Percentiles rank a stretch among this genome's conserved stretches.
Conservation (phyloP, 2,113 vertebrate species). For the Megaceryle maxima region DNA sequence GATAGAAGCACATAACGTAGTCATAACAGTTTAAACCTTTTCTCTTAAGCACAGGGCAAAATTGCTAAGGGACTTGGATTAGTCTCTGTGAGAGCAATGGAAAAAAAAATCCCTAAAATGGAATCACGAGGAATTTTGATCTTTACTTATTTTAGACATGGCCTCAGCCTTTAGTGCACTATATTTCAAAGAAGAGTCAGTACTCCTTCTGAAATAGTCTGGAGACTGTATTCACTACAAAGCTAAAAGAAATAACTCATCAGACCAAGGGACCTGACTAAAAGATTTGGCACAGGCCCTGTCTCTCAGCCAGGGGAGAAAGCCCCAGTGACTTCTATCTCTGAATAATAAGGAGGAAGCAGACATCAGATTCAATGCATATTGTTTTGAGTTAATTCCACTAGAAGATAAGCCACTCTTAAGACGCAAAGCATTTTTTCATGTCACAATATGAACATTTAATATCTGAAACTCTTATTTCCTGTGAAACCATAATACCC, state of each 20-base stretch:
- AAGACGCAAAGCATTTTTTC: slow-evolving; percentile 51
- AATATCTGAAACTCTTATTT: slow-evolving; percentile 71
- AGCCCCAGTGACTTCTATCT: background rate
- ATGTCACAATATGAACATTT: slow-evolving; percentile 53
- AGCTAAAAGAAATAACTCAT: background rate
- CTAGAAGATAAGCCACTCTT: slow-evolving; percentile 59
- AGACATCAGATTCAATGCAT: slow-evolving; percentile 18
- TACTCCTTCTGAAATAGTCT: background rate
- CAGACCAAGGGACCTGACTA: background rate
- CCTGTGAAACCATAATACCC: slow-evolving; percentile 68
- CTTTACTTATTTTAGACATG: background rate
- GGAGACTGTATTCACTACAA: background rate
- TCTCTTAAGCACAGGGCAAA: background rate
- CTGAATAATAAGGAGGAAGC: background rate
- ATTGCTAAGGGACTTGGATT: background rate
- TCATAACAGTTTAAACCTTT: background rate
- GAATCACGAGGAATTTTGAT: background rate
- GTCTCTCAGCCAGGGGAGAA: background rate
- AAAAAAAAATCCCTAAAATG: background rate
- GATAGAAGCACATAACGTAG: background rate
- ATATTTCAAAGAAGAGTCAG: background rate
- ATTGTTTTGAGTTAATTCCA: slow-evolving; percentile 56
- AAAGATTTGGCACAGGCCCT: background rate
- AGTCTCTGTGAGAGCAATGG: background rate
- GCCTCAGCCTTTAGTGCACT: background rate